A percentile compares a stretch with the other conserved stretches of the same genome.
phyloP scores from a whole-genome alignment of 2,797 vertebrate genomes.

The Tenualosa thibaudeaui region DNA sequence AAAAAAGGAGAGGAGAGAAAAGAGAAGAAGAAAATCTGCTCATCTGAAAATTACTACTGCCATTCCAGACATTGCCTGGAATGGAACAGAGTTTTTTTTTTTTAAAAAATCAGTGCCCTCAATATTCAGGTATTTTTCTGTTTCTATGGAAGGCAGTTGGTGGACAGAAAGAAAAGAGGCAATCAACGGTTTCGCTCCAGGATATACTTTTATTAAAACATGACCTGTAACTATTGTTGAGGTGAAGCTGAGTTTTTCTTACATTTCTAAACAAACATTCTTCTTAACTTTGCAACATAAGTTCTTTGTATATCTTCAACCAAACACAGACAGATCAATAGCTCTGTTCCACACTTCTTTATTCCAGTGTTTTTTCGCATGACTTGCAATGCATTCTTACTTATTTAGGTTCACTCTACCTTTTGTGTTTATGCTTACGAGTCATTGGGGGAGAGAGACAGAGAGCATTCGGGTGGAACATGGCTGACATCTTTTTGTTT shows the following conservation, averaged over 20 bases:
- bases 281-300: not conserved
- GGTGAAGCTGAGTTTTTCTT: not conserved
- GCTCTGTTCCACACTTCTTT: not conserved
- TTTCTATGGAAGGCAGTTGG: not conserved
- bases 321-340: not conserved
- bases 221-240: not conserved
- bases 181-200: not conserved
- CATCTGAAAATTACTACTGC: slow-evolving; percentile 18
- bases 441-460: not conserved
- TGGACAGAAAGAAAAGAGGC: not conserved
- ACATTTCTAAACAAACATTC: not conserved
- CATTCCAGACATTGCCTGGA: not conserved
- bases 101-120: not conserved
- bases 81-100: not conserved
- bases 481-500: slow-evolving; percentile 24
- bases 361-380: not conserved
- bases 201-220: not conserved
- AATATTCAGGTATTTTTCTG: not conserved
- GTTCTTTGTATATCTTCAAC: not conserved
- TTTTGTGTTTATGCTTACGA: not conserved
- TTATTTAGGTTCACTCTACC: not conserved
- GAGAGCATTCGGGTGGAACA: not conserved
- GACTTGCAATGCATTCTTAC: not conserved
- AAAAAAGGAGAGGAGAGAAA: not conserved
- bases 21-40: not conserved